Conservation (phyloP, 1,140 invertebrate species). For the Drosophila serrata region DNA sequence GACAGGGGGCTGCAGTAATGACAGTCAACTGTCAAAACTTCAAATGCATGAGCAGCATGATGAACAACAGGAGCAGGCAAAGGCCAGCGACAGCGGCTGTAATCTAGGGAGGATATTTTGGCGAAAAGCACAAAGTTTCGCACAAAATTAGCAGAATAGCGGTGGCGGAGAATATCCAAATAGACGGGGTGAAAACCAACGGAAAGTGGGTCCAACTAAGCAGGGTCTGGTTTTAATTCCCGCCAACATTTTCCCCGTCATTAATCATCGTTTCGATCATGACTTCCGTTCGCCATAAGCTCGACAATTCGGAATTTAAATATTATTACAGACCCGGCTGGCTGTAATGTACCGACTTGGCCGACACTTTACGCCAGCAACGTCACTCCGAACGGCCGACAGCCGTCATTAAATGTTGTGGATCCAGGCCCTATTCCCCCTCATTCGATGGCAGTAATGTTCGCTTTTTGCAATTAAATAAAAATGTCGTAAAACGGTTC, state of each 20-base stretch:
- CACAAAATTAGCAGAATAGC: conserved; percentile 27
- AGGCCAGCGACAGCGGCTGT: background rate
- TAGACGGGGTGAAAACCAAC: background rate
- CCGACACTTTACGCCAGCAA: conserved; percentile 53
- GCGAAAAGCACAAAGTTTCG: conserved; percentile 13
- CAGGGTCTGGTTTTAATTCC: background rate
- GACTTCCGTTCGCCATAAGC: conserved; percentile 17
- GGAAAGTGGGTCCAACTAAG: background rate
- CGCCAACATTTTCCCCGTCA: conserved; percentile 15
- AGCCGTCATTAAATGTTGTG: conserved; percentile 59
- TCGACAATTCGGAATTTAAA: conserved; percentile 47
- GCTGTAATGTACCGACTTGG: conserved; percentile 58
- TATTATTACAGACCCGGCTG: conserved; percentile 54
- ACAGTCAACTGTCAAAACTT: conserved; percentile 82
- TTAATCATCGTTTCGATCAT: conserved; percentile 29
- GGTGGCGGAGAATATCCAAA: background rate
- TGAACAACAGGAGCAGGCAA: conserved; percentile 46
- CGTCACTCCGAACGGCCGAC: conserved; percentile 46
- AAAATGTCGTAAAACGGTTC: conserved; percentile 76
- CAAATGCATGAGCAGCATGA: conserved; percentile 77
- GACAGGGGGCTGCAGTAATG: conserved; percentile 49
- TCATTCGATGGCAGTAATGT: conserved; percentile 57
- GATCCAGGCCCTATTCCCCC: conserved; percentile 5
- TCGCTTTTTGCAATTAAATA: conserved; percentile 75
- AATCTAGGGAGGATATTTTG: conserved; percentile 17